phyloP scores from a whole-genome alignment of 2,113 vertebrate species.

The Burhinus oedicnemus region DNA sequence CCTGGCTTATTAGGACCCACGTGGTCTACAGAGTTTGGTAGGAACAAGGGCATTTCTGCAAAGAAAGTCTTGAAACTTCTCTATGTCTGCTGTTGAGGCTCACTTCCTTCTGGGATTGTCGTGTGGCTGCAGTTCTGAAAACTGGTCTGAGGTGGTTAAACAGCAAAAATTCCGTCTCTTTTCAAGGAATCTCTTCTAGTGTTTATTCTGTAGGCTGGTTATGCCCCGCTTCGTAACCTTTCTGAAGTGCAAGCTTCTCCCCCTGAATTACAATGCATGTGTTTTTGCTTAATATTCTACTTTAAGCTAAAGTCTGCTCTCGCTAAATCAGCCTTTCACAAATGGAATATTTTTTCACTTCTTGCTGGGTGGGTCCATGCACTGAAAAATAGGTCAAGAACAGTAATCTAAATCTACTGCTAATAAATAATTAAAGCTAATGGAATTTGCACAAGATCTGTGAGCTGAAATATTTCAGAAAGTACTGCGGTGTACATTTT shows the following conservation, averaged over 20 bases:
- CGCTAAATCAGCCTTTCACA: constrained; percentile 63
- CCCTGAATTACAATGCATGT: neutral
- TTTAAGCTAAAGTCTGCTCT: constrained; percentile 49
- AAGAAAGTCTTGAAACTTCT: neutral
- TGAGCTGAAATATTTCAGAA: constrained; percentile 76
- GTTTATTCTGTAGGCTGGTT: constrained; percentile 37
- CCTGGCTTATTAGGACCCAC: neutral
- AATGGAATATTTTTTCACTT: constrained; percentile 77
- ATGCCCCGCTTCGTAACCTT: neutral
- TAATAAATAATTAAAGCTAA: constrained; percentile 89
- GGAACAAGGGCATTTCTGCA: neutral
- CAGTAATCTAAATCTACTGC: constrained; percentile 82
- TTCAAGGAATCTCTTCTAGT: neutral
- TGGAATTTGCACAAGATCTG: constrained; percentile 83
- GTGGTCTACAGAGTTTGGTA: neutral
- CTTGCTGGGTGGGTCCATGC: constrained; percentile 69
- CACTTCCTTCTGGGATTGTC: neutral
- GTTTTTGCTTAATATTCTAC: constrained; percentile 51
- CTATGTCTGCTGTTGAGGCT: neutral
- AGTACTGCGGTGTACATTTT: constrained; percentile 61
- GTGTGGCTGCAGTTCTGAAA: neutral
- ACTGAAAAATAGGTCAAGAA: constrained; percentile 84
- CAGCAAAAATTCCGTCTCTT: neutral
- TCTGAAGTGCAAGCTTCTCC: neutral
- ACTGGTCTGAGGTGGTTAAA: constrained; percentile 3